Conservation (phyloP, 35 echinoderm and acorn worm species). For the Antedon bifida region DNA sequence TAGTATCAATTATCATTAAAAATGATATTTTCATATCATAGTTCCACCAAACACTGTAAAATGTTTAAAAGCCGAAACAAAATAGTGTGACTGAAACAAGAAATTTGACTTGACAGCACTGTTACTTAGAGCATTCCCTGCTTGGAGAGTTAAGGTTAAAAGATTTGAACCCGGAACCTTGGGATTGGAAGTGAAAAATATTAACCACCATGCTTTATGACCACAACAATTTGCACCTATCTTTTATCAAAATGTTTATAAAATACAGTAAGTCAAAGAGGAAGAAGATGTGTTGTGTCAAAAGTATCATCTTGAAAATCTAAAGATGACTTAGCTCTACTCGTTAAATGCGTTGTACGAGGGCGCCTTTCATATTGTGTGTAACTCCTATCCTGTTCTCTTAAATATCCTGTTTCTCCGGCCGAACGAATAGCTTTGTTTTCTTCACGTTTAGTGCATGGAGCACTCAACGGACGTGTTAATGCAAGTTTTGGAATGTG, state of each 20-base stretch:
- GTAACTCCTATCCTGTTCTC: neutral
- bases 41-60: no score
- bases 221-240: neutral
- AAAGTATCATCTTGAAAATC: neutral
- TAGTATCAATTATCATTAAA: no score
- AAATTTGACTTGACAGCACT: no score
- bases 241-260: neutral
- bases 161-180: no score
- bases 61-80: no score
- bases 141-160: no score
- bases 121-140: no score
- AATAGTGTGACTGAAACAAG: no score
- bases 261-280: neutral
- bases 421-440: slow-evolving; percentile 45
- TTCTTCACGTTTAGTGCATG: slow-evolving; percentile 50
- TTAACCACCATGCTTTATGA: no score
- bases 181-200: no score
- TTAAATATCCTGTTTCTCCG: slow-evolving; percentile 53
- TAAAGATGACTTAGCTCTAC: neutral
- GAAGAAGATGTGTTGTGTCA: neutral
- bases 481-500: slow-evolving; percentile 20
- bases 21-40: no score
- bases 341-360: neutral
- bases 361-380: neutral
- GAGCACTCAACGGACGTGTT: slow-evolving; percentile 61